A percentile compares a stretch with the other conserved stretches of the same genome.
Conservation (phyloP, 2,113 vertebrate genomes). For the Tetraodon nigroviridis region DNA sequence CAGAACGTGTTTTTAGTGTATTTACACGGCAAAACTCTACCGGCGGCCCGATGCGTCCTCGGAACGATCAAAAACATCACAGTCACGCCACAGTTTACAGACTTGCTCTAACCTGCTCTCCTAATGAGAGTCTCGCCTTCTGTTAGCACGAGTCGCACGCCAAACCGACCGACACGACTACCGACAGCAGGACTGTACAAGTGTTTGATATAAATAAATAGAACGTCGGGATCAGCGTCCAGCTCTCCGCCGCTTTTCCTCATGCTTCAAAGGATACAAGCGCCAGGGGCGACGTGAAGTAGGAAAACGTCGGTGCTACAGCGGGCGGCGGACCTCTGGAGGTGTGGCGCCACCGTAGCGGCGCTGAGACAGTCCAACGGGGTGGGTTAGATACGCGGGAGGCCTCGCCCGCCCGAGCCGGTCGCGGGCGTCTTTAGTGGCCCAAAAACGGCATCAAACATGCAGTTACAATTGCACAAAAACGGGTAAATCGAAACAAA, state of each 20-base stretch:
- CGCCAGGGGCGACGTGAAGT: background rate
- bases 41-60: slow-evolving; percentile 48
- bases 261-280: slow-evolving; percentile 14
- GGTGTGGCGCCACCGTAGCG: slow-evolving; percentile 41
- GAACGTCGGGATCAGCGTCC: slow-evolving; percentile 68
- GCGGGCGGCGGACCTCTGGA: background rate
- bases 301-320: slow-evolving; percentile 15
- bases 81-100: slow-evolving; percentile 50
- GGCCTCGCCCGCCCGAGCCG: slow-evolving; percentile 22
- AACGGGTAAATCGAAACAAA: slow-evolving; percentile 14
- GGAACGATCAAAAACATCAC: slow-evolving; percentile 56
- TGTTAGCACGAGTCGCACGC: slow-evolving; percentile 17
- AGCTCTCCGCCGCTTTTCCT: slow-evolving; percentile 34
- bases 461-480: slow-evolving; percentile 63
- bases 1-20: slow-evolving; percentile 67
- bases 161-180: slow-evolving; percentile 38
- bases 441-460: slow-evolving; percentile 49
- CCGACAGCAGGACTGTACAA: slow-evolving; percentile 46
- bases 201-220: slow-evolving; percentile 74
- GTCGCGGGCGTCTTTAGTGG: slow-evolving; percentile 48
- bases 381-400: slow-evolving; percentile 33
- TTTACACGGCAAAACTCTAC: slow-evolving; percentile 67
- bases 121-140: slow-evolving; percentile 8
- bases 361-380: slow-evolving; percentile 22
- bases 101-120: slow-evolving; percentile 38